Conservation (phyloP, 2,797 vertebrate genomes). For the Peromyscus melanophrys region DNA sequence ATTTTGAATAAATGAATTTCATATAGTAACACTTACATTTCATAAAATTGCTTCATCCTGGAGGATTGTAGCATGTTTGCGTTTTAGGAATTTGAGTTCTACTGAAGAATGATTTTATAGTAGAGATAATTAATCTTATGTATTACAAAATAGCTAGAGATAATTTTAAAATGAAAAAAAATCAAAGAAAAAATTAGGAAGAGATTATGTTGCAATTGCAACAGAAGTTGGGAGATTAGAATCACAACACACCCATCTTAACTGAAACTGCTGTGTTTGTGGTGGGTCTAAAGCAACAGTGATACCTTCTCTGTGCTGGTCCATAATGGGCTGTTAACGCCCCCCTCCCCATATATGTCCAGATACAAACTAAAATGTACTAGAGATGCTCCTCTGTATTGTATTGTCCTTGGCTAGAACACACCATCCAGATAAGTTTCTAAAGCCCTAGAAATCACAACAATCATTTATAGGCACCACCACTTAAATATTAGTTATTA, state of each 20-base stretch:
- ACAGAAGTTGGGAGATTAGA: not conserved
- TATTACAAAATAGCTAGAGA: constrained; percentile 59
- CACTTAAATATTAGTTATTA: constrained; percentile 61
- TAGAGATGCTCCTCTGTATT: constrained; percentile 36
- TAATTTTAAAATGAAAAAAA: constrained; percentile 30
- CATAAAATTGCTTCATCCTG: not conserved
- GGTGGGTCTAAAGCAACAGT: not conserved
- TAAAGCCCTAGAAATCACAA: not conserved
- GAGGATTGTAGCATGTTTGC: not conserved
- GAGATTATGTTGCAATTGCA: constrained; percentile 23
- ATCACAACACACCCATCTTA: constrained; percentile 41
- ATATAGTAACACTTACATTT: constrained; percentile 65
- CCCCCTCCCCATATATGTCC: not conserved
- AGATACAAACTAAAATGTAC: constrained; percentile 14
- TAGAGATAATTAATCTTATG: constrained; percentile 69
- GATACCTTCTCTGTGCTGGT: not conserved
- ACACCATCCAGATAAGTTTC: not conserved
- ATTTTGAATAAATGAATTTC: constrained; percentile 72
- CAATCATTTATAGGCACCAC: not conserved
- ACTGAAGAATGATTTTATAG: constrained; percentile 60
- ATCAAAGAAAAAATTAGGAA: constrained; percentile 40
- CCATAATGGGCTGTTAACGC: not conserved
- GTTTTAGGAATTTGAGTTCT: constrained; percentile 65
- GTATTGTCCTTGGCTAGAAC: not conserved
- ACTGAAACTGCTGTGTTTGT: constrained; percentile 34